Conservation (phyloP, 2,113 vertebrate species). For the Sceloporus undulatus region DNA sequence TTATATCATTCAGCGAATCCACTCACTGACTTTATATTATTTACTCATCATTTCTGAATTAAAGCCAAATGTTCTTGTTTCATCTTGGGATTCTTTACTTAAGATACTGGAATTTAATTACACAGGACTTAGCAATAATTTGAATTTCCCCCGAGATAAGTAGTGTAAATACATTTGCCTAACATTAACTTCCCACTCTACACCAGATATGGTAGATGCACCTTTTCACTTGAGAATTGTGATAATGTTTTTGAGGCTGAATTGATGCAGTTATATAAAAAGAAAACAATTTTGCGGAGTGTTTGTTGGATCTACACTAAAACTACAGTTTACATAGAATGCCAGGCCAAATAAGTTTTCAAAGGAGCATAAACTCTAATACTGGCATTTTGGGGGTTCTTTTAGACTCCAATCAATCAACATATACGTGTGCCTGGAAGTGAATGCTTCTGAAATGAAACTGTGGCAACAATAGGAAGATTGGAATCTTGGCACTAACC, state of each 20-base stretch:
- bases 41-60: not conserved
- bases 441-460: not conserved
- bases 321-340: not conserved
- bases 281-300: not conserved
- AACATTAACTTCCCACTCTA: not conserved
- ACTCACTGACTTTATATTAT: not conserved
- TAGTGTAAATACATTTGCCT: accelerated
- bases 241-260: not conserved
- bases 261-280: not conserved
- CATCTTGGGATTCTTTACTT: not conserved
- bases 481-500: too few species aligned
- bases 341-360: not conserved
- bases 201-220: not conserved
- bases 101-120: slow-evolving; percentile 7
- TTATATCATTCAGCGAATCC: not conserved
- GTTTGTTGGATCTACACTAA: not conserved
- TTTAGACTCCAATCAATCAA: not conserved
- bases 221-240: not conserved
- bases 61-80: not conserved
- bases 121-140: not conserved
- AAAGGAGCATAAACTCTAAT: not conserved
- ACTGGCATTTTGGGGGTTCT: not conserved
- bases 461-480: too few species aligned
- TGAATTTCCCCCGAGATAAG: not conserved
- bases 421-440: not conserved